Percentiles rank a stretch among this genome's conserved stretches.
phyloP scores from a whole-genome alignment of 2,113 vertebrate genomes.

The Charina bottae region DNA sequence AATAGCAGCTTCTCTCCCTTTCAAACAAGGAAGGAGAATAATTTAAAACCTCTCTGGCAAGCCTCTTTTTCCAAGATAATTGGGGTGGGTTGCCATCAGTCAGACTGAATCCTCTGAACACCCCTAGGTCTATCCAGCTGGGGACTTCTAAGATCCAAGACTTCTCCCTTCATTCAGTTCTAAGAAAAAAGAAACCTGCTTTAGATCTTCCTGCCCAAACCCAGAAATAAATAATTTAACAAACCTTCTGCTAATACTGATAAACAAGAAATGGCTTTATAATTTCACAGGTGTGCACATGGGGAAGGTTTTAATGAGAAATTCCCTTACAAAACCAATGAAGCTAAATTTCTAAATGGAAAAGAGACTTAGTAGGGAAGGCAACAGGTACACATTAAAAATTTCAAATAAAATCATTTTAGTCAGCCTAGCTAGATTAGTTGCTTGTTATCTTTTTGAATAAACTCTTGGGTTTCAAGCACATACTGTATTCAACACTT shows the following conservation, averaged over 20 bases:
- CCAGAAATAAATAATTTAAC: neutral
- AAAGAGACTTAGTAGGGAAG: neutral
- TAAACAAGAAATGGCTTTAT: neutral
- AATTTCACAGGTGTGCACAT: neutral
- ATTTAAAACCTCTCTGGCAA: neutral
- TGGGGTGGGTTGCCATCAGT: neutral
- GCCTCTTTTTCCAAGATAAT: neutral
- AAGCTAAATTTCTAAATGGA: neutral
- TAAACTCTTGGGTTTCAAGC: neutral
- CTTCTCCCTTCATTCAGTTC: neutral
- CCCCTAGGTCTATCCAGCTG: neutral
- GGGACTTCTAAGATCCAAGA: neutral
- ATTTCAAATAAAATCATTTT: neutral
- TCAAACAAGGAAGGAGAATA: neutral
- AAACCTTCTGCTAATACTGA: neutral
- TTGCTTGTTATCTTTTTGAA: neutral
- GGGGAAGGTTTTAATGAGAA: neutral
- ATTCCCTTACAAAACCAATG: neutral
- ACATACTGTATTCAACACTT: neutral
- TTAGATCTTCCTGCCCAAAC: neutral
- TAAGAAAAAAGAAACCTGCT: neutral
- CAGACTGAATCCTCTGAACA: neutral
- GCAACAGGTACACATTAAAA: neutral
- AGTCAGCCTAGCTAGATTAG: neutral
- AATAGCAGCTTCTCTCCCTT: neutral